Conservation (phyloP, 2,888 invertebrate species). For the Agrochola circellaris region DNA sequence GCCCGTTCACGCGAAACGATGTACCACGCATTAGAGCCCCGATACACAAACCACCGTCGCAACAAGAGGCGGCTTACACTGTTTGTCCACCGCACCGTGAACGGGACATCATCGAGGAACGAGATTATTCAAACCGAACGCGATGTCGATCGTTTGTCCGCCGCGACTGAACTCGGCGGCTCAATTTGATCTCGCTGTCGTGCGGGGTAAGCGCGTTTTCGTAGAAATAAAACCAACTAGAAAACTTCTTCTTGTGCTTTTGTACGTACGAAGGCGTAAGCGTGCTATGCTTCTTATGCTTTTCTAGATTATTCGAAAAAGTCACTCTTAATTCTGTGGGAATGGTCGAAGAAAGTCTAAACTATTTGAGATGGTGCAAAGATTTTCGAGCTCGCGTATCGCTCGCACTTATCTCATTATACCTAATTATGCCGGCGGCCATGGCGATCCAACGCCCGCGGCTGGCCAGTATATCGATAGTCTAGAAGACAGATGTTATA, state of each 20-base stretch:
- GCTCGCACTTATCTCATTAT: not conserved
- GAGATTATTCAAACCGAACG: not conserved
- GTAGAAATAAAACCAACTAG: not conserved
- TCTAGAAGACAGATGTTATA: not conserved
- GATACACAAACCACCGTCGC: slow-evolving; percentile 70
- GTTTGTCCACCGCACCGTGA: not conserved
- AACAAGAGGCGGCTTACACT: slow-evolving; percentile 68
- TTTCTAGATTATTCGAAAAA: not conserved
- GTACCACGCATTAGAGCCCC: slow-evolving; percentile 77
- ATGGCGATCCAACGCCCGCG: not conserved
- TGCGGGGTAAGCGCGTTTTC: not conserved
- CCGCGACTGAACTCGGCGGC: not conserved
- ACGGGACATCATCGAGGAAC: not conserved
- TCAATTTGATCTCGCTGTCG: not conserved
- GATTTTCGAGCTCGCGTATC: not conserved
- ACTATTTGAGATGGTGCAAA: not conserved
- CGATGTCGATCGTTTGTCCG: not conserved
- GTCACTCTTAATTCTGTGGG: not conserved
- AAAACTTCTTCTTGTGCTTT: not conserved
- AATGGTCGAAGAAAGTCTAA: not conserved
- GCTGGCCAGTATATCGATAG: not conserved
- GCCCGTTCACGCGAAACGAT: slow-evolving; percentile 84
- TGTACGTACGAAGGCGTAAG: too few species aligned
- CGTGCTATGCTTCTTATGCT: too few species aligned
- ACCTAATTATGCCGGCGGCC: not conserved